Evolutionary conservation across 2,797 vertebrate genomes (phyloP).

Genomic region (Lacerta agilis): DNA sequence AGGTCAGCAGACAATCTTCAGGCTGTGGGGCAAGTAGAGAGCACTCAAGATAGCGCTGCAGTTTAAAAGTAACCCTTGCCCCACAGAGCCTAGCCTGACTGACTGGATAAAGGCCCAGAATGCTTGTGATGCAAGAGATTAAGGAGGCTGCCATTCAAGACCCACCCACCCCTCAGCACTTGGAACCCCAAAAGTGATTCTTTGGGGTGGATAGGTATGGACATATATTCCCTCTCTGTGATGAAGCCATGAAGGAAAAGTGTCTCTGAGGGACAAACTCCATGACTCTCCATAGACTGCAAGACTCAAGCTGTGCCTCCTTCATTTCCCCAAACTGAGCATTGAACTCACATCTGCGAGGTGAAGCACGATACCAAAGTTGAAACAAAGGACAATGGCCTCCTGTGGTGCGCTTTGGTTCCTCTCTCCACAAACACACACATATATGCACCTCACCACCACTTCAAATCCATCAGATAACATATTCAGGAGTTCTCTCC

Average conservation of each 20-base stretch:
- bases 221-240: neutral
- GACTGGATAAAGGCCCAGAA: neutral
- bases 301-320: neutral
- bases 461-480: neutral
- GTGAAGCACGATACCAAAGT: slow-evolving; percentile 32
- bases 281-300: neutral
- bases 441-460: neutral
- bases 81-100: neutral
- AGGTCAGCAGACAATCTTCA: neutral
- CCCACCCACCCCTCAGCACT: neutral
- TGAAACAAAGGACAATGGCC: slow-evolving; percentile 34
- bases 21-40: neutral
- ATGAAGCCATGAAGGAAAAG: neutral
- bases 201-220: neutral
- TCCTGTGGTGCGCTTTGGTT: slow-evolving; percentile 1
- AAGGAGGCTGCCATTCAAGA: neutral
- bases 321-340: neutral
- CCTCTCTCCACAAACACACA: neutral
- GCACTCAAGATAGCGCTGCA: neutral
- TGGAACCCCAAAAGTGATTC: neutral
- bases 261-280: neutral
- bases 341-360: neutral
- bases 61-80: neutral
- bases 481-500: neutral
- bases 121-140: neutral